These are phyloP conservation scores for Benitochromis conjunctus DNA, from an alignment of 2,113 vertebrate genomes.

Conservation along the genomic window DNA sequence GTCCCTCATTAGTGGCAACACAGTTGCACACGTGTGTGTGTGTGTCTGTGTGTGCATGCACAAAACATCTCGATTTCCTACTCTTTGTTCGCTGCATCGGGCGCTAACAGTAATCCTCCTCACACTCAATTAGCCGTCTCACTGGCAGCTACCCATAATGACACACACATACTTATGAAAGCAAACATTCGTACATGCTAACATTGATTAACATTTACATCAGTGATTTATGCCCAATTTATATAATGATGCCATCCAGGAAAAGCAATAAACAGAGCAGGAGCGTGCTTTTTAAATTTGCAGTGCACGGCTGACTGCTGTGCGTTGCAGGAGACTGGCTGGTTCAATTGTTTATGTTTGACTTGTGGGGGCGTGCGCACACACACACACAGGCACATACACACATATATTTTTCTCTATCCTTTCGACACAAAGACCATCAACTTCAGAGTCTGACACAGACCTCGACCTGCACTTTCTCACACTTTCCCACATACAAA, in stretches of 20 bases:
- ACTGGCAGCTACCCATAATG: not conserved
- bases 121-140: not conserved
- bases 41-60: not conserved
- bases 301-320: not conserved
- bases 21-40: not conserved
- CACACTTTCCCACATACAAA: too few relatives aligned
- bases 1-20: not conserved
- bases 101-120: not conserved
- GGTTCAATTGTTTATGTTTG: not conserved
- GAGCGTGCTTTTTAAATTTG: not conserved
- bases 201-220: not conserved
- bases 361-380: not conserved
- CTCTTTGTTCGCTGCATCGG: not conserved
- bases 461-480: too few relatives aligned
- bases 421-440: too few relatives aligned
- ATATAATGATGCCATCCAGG: not conserved
- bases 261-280: not conserved
- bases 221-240: not conserved
- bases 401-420: not conserved
- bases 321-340: not conserved
- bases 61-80: not conserved
- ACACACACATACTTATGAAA: not conserved
- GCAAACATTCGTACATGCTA: not conserved
- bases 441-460: too few relatives aligned
- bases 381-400: rapidly evolving